Base-by-base conservation (phyloP, 2,888 invertebrate genomes). In the Thera britannica region DNA sequence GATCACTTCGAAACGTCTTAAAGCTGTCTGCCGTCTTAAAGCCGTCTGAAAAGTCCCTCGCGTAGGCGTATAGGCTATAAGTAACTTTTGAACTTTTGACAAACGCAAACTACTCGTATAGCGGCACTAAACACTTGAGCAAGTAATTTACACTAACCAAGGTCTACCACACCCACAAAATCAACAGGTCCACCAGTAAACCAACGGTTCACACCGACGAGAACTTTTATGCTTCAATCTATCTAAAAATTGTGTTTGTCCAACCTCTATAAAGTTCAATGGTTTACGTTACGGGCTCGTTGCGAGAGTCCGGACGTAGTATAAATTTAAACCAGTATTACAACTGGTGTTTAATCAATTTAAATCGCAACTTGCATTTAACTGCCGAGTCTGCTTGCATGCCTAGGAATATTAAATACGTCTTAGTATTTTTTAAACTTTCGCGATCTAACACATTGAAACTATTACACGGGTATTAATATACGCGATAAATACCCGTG, bases 201-300 rank as follows among this genome's bases (percentile, higher is more conserved):
- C 5, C 57, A 58, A 71, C 58, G 60, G 69, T 56, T 62, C 61
- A 72, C 55, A 62, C 63, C 70, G 54, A 56, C 66, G 68, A 64
- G 73, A 66, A 70, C 59, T 75, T 46, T 74, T 73, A 74, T 81
- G 79, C 77, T 72, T 81, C 79, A 81, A 72, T 74, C 78, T 68
- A 72, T 75, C 73, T 74, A 74, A 75, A 74, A 68, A 68, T 76
- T 77, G 67, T 84, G 79, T 83, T 82, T 83, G 72, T 76, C 74
- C 79, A 80, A 82, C 84, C 83, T 83, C 80, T 72, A 79, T 83
- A 79, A 77, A 82, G 81, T 83, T 81, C 81, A 83, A 75, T 73
- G 79, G 73, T 81, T 78, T 83, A 79, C 79, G 77, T 23, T 23
- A 23, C 23, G 23, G 77, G 73, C 67, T 75, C 58, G 58, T 64